Conservation (phyloP, 2,797 vertebrate species). For the Alca torda region DNA sequence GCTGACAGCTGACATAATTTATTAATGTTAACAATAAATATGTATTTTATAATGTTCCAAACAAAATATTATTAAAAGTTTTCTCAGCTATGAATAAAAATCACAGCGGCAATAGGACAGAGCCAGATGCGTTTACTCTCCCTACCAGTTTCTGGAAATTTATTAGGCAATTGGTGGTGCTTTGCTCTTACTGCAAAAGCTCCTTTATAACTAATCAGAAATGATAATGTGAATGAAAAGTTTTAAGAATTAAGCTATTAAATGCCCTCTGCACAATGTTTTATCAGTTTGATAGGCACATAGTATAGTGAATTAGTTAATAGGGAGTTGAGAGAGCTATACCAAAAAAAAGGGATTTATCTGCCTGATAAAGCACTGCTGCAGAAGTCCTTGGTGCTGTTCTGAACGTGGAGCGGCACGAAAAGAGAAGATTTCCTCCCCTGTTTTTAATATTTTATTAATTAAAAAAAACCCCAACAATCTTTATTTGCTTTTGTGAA, state of each 20-base stretch:
- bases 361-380: conserved; percentile 45
- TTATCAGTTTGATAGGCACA: conserved; percentile 30
- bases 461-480: conserved; percentile 45
- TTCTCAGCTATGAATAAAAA: not conserved
- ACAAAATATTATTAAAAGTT: not conserved
- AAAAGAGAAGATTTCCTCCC: conserved; percentile 44
- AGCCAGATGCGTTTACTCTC: not conserved
- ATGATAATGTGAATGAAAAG: not conserved
- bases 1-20: not conserved
- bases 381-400: conserved; percentile 35
- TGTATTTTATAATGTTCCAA: not conserved
- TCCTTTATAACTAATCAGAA: conserved; percentile 11
- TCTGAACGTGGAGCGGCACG: conserved; percentile 22
- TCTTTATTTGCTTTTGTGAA: conserved; percentile 73
- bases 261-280: conserved; percentile 11
- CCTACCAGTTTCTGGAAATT: not conserved
- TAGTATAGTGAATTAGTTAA: not conserved
- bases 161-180: not conserved
- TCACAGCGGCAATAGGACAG: not conserved
- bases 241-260: conserved; percentile 40
- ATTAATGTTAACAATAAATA: not conserved
- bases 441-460: conserved; percentile 74
- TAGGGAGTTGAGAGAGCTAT: not conserved
- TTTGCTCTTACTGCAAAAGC: not conserved
- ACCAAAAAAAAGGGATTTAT: conserved; percentile 9